Evolutionary conservation across 92 coral and sea anemone species (phyloP).

Genomic region (Porites evermanni): DNA sequence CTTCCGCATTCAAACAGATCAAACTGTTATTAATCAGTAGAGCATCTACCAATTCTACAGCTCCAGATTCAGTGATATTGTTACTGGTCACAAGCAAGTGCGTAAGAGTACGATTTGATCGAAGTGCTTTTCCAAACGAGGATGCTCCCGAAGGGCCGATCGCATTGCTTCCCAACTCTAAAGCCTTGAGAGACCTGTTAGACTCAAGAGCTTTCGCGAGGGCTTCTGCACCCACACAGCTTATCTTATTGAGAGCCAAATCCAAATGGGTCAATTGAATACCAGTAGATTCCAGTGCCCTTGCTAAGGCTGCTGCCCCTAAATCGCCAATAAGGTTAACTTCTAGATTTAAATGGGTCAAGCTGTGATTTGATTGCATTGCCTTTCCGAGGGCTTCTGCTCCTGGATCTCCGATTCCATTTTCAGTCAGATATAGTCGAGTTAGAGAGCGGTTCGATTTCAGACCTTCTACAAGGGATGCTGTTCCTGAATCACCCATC

Average conservation of each 20-base stretch:
- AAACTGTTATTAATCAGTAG: background rate
- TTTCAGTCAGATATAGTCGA: background rate
- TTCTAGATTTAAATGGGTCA: background rate
- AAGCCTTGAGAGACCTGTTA: background rate
- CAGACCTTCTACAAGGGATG: background rate
- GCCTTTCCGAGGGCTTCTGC: background rate
- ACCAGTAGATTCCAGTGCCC: background rate
- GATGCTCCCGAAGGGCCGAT: background rate
- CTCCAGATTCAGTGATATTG: background rate
- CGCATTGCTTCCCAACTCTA: background rate
- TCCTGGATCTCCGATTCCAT: slow-evolving; percentile 1
- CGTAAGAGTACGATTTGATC: background rate
- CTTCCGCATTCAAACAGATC: background rate
- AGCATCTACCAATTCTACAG: background rate
- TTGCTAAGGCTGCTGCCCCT: background rate
- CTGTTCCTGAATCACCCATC: background rate
- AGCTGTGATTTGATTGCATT: background rate
- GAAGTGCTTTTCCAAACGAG: background rate
- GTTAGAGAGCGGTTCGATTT: slow-evolving; percentile 17
- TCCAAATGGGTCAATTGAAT: slow-evolving; percentile 2
- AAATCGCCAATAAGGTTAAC: background rate
- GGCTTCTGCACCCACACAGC: background rate
- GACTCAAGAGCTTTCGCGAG: background rate
- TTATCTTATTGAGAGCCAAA: background rate
- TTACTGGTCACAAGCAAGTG: background rate